Evolutionary conservation across 2,888 invertebrate species (phyloP).

Genomic region (Sinodicranocentrus sp.): DNA sequence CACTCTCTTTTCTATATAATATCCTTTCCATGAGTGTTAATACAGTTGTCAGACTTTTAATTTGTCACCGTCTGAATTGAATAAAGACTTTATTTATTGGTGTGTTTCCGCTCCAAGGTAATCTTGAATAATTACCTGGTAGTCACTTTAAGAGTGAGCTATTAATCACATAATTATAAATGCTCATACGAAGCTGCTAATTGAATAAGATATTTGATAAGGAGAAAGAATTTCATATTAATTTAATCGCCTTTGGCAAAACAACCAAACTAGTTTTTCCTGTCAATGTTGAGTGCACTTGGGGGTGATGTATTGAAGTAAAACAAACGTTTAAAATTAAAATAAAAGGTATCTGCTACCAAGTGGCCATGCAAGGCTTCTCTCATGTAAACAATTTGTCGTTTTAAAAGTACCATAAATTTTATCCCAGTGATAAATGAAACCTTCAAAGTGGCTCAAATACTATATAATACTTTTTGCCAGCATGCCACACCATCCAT

Average conservation of each 20-base stretch:
- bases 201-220: constrained; percentile 29
- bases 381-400: constrained; percentile 14
- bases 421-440: constrained; percentile 36
- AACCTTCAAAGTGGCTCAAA: constrained; percentile 39
- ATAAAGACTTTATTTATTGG: constrained; percentile 44
- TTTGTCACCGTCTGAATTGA: constrained; percentile 57
- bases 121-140: constrained; percentile 65
- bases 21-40: constrained; percentile 50
- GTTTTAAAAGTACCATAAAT: constrained; percentile 32
- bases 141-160: constrained; percentile 47
- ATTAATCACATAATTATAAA: constrained; percentile 62
- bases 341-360: neutral
- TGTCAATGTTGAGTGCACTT: too few relatives aligned
- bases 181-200: constrained; percentile 34
- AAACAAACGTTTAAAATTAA: neutral
- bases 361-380: neutral
- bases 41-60: constrained; percentile 62
- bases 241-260: too few relatives aligned
- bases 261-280: too few relatives aligned
- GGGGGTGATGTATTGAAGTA: too few relatives aligned
- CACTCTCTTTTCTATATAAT: too few relatives aligned
- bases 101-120: constrained; percentile 56
- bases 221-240: neutral
- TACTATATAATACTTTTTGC: constrained; percentile 15
- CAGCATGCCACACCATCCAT: neutral